Percentiles rank a stretch among this genome's conserved stretches.
Evolutionary conservation across 2,113 vertebrate species (phyloP).

Genomic region (Carettochelys insculpta): DNA sequence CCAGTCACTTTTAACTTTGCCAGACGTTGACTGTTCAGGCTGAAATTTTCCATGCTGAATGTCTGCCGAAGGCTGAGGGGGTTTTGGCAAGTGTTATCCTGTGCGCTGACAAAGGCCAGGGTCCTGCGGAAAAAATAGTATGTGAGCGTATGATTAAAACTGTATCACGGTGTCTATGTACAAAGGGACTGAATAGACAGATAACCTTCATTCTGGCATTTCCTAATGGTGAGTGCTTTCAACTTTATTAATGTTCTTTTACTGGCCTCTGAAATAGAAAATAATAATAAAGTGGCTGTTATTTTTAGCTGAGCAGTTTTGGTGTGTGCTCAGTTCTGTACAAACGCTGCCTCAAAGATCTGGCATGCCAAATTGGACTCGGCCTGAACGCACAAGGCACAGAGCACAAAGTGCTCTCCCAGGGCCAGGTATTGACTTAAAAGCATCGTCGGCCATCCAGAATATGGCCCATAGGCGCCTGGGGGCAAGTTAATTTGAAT

Average conservation of each 20-base stretch:
- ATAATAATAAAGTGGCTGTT: background rate
- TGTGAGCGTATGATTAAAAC: background rate
- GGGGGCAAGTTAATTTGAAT: background rate
- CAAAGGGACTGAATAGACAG: background rate
- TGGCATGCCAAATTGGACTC: background rate
- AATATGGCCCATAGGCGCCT: background rate
- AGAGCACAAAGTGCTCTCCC: background rate
- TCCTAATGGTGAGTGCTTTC: background rate
- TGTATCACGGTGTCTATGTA: background rate
- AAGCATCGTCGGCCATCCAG: background rate
- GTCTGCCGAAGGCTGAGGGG: slow-evolving; percentile 7
- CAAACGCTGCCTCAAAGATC: background rate
- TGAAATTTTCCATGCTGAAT: background rate
- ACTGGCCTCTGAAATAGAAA: background rate
- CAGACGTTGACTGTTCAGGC: background rate
- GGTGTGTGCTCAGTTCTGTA: background rate
- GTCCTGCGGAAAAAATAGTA: slow-evolving; percentile 15
- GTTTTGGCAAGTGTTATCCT: slow-evolving; percentile 8
- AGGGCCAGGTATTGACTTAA: background rate
- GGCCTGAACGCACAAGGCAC: background rate
- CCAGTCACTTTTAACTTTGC: background rate
- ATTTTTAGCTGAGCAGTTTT: background rate
- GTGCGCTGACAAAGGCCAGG: background rate
- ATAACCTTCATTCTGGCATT: slow-evolving; percentile 9
- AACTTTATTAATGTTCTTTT: slow-evolving; percentile 24